phyloP scores from a whole-genome alignment of 2,113 vertebrate genomes.

The Chaetops frenatus region DNA sequence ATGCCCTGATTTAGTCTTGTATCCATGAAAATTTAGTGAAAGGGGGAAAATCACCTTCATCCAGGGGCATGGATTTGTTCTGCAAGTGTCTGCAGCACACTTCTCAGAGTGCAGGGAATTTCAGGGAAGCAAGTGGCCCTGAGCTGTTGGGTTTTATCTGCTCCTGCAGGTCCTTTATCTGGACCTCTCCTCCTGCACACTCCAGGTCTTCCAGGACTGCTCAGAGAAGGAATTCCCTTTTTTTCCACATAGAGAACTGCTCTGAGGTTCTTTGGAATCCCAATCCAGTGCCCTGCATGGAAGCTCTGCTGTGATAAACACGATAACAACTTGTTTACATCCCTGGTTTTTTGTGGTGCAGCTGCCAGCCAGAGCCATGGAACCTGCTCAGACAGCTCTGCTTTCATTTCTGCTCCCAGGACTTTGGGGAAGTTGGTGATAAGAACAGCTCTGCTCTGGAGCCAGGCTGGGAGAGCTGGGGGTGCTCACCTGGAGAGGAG shows the following conservation, averaged over 20 bases:
- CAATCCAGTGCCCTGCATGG: neutral
- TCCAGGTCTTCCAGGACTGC: neutral
- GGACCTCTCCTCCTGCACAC: neutral
- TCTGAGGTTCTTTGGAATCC: fast-evolving
- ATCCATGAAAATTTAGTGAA: neutral
- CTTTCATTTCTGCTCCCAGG: neutral
- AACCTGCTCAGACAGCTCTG: neutral
- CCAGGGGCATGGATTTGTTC: neutral
- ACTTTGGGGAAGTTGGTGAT: neutral
- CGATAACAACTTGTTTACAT: neutral
- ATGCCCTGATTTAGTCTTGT: neutral
- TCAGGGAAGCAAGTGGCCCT: neutral
- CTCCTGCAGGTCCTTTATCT: neutral
- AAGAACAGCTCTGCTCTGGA: neutral
- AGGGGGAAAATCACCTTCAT: neutral
- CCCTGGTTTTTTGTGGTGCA: neutral
- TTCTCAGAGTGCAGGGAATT: neutral
- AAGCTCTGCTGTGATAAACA: neutral
- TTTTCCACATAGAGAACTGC: fast-evolving
- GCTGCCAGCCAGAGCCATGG: neutral
- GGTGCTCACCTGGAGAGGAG: neutral
- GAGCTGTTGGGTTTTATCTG: neutral
- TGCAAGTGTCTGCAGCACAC: neutral
- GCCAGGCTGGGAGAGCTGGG: neutral
- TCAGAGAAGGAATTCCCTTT: neutral